phyloP scores from a whole-genome alignment of 2,888 invertebrate species.

The Ferdinandea cuprea region DNA sequence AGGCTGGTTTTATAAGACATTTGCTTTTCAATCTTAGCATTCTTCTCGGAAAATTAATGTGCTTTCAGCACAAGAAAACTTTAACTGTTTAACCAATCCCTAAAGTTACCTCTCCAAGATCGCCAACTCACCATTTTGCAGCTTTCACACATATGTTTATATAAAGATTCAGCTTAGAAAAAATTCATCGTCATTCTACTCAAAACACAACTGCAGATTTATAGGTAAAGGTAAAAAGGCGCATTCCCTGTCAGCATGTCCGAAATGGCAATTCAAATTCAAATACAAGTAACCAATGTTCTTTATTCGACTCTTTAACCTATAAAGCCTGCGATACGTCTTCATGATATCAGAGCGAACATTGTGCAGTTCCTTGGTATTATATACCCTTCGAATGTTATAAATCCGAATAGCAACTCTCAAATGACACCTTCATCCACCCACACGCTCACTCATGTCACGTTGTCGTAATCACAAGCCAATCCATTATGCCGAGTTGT shows the following conservation, averaged over 20 bases:
- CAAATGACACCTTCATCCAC: constrained; percentile 45
- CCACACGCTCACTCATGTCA: constrained; percentile 23
- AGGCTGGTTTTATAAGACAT: no score
- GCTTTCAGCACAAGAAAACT: no score
- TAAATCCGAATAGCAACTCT: constrained; percentile 40
- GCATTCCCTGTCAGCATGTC: not conserved
- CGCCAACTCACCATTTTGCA: no score
- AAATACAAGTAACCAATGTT: not conserved
- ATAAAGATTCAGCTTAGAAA: no score
- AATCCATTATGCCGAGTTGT: constrained; percentile 52
- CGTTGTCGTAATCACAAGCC: constrained; percentile 22
- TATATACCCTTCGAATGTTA: constrained; percentile 20
- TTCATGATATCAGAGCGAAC: constrained; percentile 10
- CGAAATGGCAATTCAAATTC: not conserved
- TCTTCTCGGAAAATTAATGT: no score
- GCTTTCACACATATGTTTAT: no score
- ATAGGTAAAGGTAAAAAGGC: no score
- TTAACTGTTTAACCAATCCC: no score
- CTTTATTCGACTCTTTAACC: constrained; percentile 1
- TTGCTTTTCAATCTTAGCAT: no score
- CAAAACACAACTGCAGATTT: no score
- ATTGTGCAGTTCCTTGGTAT: constrained; percentile 27
- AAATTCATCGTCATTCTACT: no score
- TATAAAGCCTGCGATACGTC: constrained; percentile 3
- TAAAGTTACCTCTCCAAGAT: no score